Conservation (phyloP, 2,888 invertebrate genomes). For the Bibio marci region DNA sequence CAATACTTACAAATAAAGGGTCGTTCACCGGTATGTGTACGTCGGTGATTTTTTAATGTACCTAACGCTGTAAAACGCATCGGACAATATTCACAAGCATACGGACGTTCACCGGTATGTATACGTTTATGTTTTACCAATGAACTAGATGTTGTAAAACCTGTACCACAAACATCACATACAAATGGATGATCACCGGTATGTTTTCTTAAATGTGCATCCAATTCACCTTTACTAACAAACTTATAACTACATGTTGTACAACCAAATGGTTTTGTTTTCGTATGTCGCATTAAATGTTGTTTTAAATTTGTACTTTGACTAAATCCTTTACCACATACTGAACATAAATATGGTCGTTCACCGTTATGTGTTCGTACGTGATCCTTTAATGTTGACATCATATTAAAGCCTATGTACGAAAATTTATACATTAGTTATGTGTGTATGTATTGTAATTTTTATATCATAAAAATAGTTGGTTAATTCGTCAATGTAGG, state of each 20-base stretch:
- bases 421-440: neutral
- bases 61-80: slow-evolving; percentile 38
- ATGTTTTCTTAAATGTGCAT: slow-evolving; percentile 37
- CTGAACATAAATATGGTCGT: slow-evolving; percentile 37
- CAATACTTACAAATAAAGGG: slow-evolving; percentile 38
- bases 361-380: slow-evolving; percentile 39
- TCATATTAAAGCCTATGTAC: slow-evolving; percentile 30
- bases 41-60: slow-evolving; percentile 36
- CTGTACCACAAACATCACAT: slow-evolving; percentile 35
- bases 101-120: slow-evolving; percentile 41
- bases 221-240: slow-evolving; percentile 32
- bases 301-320: slow-evolving; percentile 42
- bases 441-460: neutral
- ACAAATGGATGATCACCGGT: slow-evolving; percentile 42
- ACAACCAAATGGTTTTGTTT: slow-evolving; percentile 29
- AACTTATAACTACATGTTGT: slow-evolving; percentile 30
- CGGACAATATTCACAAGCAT: slow-evolving; percentile 38
- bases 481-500: too few relatives aligned
- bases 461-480: too few relatives aligned
- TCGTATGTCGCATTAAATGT: slow-evolving; percentile 38
- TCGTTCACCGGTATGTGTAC: slow-evolving; percentile 40
- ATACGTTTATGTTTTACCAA: slow-evolving; percentile 38
- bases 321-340: slow-evolving; percentile 39
- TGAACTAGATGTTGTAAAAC: slow-evolving; percentile 41
- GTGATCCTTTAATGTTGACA: slow-evolving; percentile 40